phyloP scores from a whole-genome alignment of 2,888 invertebrate genomes.

The Platycnemis pennipes region DNA sequence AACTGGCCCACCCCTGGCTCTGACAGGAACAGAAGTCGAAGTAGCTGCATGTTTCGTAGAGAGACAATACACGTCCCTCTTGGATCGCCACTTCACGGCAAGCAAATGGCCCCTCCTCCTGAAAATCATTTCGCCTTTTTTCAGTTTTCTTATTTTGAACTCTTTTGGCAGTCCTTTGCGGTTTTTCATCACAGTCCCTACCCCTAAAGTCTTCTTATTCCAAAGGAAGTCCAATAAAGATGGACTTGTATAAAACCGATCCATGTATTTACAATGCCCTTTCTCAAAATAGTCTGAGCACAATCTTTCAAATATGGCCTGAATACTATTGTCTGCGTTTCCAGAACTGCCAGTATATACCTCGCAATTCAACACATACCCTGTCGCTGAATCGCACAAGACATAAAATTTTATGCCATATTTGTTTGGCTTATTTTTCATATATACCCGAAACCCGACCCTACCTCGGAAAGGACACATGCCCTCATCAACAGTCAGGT shows the following conservation, averaged over 20 bases:
- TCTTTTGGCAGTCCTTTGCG: not conserved
- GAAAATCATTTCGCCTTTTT: not conserved
- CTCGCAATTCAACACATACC: not conserved
- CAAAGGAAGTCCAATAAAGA: not conserved
- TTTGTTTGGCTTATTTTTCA: not conserved
- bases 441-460: too few relatives aligned
- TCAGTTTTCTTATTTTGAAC: not conserved
- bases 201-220: not conserved
- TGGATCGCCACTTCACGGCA: slow-evolving; percentile 28
- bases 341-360: not conserved
- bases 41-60: slow-evolving; percentile 40
- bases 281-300: not conserved
- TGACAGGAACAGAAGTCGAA: not conserved
- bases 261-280: not conserved
- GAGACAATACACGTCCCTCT: not conserved
- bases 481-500: too few relatives aligned
- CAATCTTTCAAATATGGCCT: too few relatives aligned
- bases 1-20: not conserved
- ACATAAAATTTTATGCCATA: not conserved
- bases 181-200: not conserved
- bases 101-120: not conserved
- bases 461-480: too few relatives aligned
- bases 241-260: not conserved
- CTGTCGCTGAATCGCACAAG: not conserved
- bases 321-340: not conserved